phyloP scores from a whole-genome alignment of 2,797 vertebrate species.

The Intellagama lesueurii region DNA sequence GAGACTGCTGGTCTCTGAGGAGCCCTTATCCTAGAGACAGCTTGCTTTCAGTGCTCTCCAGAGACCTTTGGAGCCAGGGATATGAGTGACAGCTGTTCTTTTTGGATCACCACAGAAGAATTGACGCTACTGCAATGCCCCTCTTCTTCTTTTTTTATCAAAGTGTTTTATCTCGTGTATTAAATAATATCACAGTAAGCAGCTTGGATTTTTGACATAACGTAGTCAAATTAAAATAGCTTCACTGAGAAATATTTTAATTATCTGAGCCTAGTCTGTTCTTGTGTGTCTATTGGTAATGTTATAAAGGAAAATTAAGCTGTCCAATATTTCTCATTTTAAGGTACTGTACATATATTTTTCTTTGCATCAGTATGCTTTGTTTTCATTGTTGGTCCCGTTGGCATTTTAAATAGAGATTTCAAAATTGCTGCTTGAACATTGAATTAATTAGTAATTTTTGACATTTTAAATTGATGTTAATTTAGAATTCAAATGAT shows the following conservation, averaged over 20 bases:
- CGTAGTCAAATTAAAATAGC: constrained; percentile 30
- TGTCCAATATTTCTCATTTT: neutral
- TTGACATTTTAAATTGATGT: constrained; percentile 8
- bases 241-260: constrained; percentile 33
- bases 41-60: constrained; percentile 58
- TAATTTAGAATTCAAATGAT: neutral
- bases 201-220: constrained; percentile 42
- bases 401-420: constrained; percentile 1
- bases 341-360: neutral
- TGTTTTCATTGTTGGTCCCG: neutral
- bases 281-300: neutral
- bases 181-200: constrained; percentile 46
- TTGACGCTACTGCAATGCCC: constrained; percentile 55
- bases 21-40: constrained; percentile 70
- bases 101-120: constrained; percentile 50
- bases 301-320: neutral
- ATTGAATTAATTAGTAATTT: neutral
- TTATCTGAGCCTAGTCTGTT: constrained; percentile 21
- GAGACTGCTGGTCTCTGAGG: constrained; percentile 65
- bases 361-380: neutral
- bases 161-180: constrained; percentile 57
- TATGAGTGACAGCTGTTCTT: constrained; percentile 76
- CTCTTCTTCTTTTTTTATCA: constrained; percentile 47
- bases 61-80: constrained; percentile 61
- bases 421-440: neutral